Evolutionary conservation across 2,888 invertebrate species (phyloP).

Genomic region (Nymphalis urticae): DNA sequence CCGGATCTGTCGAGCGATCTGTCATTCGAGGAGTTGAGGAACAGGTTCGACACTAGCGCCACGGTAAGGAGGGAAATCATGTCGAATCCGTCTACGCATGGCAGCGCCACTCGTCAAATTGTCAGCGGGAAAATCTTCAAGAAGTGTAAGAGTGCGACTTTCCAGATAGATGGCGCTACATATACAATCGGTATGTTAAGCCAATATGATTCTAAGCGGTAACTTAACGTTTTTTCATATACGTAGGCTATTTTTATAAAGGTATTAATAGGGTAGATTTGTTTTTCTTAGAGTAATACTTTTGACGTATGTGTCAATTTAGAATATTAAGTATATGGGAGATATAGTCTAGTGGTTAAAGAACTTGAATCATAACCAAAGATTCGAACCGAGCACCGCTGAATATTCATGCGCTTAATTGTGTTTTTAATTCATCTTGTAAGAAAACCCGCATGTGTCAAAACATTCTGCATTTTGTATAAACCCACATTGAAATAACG

Average conservation of each 20-base stretch:
- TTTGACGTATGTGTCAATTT: neutral
- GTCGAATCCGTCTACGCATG: conserved; percentile 74
- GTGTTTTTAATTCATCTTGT: too few relatives aligned
- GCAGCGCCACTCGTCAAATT: conserved; percentile 74
- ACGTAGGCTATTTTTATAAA: too few relatives aligned
- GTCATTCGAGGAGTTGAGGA: conserved; percentile 73
- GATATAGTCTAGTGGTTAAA: too few relatives aligned
- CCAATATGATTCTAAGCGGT: neutral
- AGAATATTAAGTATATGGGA: neutral
- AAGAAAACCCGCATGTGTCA: too few relatives aligned
- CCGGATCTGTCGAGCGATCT: conserved; percentile 65
- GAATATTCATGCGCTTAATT: too few relatives aligned
- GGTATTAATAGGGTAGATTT: too few relatives aligned
- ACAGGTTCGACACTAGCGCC: conserved; percentile 73
- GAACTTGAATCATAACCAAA: too few relatives aligned
- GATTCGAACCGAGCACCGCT: too few relatives aligned
- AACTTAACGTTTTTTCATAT: neutral
- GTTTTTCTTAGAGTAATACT: too few relatives aligned
- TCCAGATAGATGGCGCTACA: conserved; percentile 92
- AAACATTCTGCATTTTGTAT: too few relatives aligned
- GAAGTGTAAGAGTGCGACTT: conserved; percentile 93
- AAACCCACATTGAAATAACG: too few relatives aligned
- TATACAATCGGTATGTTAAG: conserved; percentile 89
- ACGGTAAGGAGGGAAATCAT: conserved; percentile 65
- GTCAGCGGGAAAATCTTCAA: conserved; percentile 84